phyloP scores from a whole-genome alignment of 2,113 vertebrate species.

The Ochotona curzoniae region DNA sequence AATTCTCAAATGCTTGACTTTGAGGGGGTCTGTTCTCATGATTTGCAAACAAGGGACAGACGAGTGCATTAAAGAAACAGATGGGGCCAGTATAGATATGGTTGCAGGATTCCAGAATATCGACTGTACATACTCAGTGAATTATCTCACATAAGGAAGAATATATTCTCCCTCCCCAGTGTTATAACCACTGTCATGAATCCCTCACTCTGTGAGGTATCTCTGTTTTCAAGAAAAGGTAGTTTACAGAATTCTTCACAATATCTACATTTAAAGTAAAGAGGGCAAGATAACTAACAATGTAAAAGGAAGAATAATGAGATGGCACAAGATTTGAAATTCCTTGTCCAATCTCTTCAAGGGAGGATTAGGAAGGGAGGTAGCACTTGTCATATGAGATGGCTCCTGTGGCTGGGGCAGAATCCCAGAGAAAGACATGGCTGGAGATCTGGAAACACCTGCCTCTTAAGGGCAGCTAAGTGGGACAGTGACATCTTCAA shows the following conservation, averaged over 20 bases:
- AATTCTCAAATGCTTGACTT: not conserved
- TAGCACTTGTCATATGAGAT: not conserved
- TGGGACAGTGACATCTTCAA: fast-evolving
- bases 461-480: fast-evolving
- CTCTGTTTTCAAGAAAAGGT: too few species aligned
- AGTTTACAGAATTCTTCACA: too few species aligned
- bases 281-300: too few species aligned
- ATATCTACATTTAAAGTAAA: too few species aligned
- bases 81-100: not conserved
- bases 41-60: not conserved
- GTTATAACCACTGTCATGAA: too few species aligned
- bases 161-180: too few species aligned
- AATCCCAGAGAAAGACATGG: not conserved
- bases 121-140: not conserved
- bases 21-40: not conserved
- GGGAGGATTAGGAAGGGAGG: not conserved
- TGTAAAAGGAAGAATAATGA: too few species aligned
- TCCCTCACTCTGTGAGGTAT: too few species aligned
- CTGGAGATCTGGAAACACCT: not conserved
- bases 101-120: not conserved
- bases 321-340: not conserved
- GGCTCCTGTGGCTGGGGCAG: not conserved
- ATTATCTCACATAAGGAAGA: too few species aligned
- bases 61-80: not conserved
- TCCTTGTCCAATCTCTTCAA: not conserved